phyloP scores from a whole-genome alignment of 53 echinoderm and acorn worm species.

The Patiria pectinifera region DNA sequence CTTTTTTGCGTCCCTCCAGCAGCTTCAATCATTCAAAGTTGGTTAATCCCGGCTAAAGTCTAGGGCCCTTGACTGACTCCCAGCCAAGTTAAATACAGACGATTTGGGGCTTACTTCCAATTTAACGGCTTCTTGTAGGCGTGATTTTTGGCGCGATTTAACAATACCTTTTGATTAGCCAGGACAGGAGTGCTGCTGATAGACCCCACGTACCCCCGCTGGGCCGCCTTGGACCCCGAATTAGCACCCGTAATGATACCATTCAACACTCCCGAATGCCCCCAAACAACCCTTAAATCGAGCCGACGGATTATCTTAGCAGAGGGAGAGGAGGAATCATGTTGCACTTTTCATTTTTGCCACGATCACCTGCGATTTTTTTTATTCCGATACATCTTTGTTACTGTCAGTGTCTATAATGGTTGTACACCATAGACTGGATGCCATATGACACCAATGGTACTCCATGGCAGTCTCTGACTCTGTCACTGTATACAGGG shows the following conservation, averaged over 20 bases:
- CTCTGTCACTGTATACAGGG: no score
- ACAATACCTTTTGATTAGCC: slow-evolving; percentile 44
- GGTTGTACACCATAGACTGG: no score
- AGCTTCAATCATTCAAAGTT: neutral
- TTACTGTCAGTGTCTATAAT: no score
- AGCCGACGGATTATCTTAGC: slow-evolving; percentile 24
- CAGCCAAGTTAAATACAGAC: slow-evolving; percentile 20
- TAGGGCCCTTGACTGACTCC: slow-evolving; percentile 39
- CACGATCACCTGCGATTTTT: no score
- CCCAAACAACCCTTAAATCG: slow-evolving; percentile 45
- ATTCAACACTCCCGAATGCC: slow-evolving; percentile 3
- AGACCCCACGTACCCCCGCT: slow-evolving; percentile 16
- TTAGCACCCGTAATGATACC: slow-evolving; percentile 54
- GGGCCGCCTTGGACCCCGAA: slow-evolving; percentile 6
- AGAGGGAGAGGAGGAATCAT: neutral
- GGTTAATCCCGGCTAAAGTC: neutral
- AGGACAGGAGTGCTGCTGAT: neutral
- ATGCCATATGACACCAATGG: no score
- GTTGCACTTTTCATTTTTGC: no score
- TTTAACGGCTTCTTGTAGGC: slow-evolving; percentile 43
- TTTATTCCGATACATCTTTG: no score
- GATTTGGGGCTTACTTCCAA: slow-evolving; percentile 29
- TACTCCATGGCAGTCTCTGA: no score
- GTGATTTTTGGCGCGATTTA: slow-evolving; percentile 35
- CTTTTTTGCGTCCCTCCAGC: neutral